Evolutionary conservation across 1,140 invertebrate genomes (phyloP).

Genomic region (Musca vetustissima): DNA sequence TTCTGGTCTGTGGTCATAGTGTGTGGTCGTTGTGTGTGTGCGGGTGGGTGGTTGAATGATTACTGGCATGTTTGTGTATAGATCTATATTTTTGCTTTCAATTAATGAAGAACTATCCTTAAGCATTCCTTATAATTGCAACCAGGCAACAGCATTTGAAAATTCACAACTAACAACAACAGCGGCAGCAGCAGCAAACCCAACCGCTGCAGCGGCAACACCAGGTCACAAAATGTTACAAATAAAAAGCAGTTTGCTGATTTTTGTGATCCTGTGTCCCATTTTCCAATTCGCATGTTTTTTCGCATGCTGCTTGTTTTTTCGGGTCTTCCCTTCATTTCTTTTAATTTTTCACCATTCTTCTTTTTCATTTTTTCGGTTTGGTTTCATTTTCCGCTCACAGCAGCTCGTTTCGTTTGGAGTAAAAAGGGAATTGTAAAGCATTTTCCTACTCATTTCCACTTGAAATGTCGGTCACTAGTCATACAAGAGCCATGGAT

Average conservation of each 20-base stretch:
- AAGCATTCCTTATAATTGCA: slow-evolving; percentile 8
- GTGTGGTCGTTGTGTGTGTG: too few species aligned
- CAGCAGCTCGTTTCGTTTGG: neutral
- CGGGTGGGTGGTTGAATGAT: too few species aligned
- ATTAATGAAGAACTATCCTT: slow-evolving; percentile 22
- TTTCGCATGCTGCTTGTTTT: neutral
- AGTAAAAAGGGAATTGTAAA: slow-evolving; percentile 19
- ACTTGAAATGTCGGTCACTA: slow-evolving; percentile 23
- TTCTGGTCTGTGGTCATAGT: too few species aligned
- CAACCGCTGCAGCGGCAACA: too few species aligned
- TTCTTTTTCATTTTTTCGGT: too few species aligned
- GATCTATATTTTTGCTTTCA: slow-evolving; percentile 15
- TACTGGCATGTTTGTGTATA: slow-evolving; percentile 2
- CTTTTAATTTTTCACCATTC: neutral
- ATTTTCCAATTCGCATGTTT: neutral
- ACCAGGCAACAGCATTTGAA: neutral
- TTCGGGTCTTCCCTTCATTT: neutral
- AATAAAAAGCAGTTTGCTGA: neutral
- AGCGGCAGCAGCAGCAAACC: too few species aligned
- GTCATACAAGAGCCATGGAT: slow-evolving; percentile 15
- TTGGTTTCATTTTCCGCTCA: too few species aligned
- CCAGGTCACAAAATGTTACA: slow-evolving; percentile 8
- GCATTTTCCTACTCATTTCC: slow-evolving; percentile 22
- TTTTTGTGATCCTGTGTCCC: slow-evolving; percentile 2
- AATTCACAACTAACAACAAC: neutral